These are phyloP conservation scores for Ceratina japonica DNA, from an alignment of 1,140 invertebrate species.

Conservation along the genomic window DNA sequence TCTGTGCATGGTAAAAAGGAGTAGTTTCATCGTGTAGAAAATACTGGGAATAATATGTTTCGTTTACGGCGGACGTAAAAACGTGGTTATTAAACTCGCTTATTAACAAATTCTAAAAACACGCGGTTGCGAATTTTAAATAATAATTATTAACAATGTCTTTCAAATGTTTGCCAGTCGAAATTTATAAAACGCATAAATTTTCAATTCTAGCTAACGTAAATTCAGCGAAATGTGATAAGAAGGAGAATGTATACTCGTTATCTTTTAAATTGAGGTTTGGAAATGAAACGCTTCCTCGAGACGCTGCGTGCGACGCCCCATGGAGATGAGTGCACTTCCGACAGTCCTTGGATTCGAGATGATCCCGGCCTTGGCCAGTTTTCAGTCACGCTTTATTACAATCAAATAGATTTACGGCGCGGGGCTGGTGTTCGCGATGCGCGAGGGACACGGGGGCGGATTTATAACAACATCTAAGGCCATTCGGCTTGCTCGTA, in stretches of 20 bases:
- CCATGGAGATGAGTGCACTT: neutral
- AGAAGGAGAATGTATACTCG: too few species aligned
- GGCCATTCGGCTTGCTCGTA: slow-evolving; percentile 5
- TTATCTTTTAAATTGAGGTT: too few species aligned
- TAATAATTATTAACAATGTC: neutral
- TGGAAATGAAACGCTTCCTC: too few species aligned
- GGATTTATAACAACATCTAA: slow-evolving; percentile 13
- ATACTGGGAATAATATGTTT: neutral
- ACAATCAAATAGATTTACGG: slow-evolving; percentile 11
- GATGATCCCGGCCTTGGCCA: neutral
- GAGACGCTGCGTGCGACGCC: neutral
- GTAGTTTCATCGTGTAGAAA: neutral
- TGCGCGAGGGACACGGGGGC: neutral
- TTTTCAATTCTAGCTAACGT: too few species aligned
- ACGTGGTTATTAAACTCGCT: neutral
- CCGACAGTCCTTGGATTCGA: neutral
- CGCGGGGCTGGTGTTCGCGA: neutral
- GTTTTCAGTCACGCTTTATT: slow-evolving; percentile 14
- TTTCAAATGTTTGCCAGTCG: neutral
- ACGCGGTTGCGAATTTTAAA: neutral
- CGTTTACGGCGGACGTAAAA: neutral
- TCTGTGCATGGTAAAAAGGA: neutral
- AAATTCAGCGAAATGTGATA: too few species aligned
- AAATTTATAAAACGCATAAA: too few species aligned
- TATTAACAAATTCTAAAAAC: neutral